Percentiles rank a stretch among this genome's conserved stretches.
These are phyloP conservation scores for Pyralis farinalis DNA, from an alignment of 2,888 invertebrate genomes.

Conservation along the genomic window DNA sequence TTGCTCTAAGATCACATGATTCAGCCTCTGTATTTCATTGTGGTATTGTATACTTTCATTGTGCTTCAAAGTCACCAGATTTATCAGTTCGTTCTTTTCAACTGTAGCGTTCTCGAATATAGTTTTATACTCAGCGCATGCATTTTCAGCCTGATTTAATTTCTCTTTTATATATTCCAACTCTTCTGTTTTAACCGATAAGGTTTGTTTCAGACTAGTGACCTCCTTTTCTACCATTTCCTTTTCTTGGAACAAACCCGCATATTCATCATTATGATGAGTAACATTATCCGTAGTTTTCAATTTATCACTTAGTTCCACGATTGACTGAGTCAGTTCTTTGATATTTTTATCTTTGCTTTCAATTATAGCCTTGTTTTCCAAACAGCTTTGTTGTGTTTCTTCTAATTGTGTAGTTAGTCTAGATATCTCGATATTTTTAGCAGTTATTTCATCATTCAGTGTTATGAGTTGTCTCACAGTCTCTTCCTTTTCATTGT, in stretches of 20 bases:
- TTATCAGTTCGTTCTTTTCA: slow-evolving; percentile 86
- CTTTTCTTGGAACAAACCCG: slow-evolving; percentile 50
- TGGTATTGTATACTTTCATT: slow-evolving; percentile 93
- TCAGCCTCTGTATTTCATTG: slow-evolving; percentile 90
- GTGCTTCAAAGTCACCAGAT: slow-evolving; percentile 89
- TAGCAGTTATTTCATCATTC: slow-evolving; percentile 44
- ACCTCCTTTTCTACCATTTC: slow-evolving; percentile 41
- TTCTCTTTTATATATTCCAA: slow-evolving; percentile 38
- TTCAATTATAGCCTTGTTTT: slow-evolving; percentile 36
- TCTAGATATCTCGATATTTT: slow-evolving; percentile 42
- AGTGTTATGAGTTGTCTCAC: slow-evolving; percentile 40
- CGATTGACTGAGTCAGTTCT: slow-evolving; percentile 54
- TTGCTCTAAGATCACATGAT: slow-evolving; percentile 80
- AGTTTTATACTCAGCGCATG: slow-evolving; percentile 45
- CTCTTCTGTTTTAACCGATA: slow-evolving; percentile 42
- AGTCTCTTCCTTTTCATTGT: slow-evolving; percentile 48
- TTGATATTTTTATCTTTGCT: slow-evolving; percentile 61
- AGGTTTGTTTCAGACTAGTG: slow-evolving; percentile 32
- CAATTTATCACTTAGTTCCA: slow-evolving; percentile 52
- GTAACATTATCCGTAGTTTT: slow-evolving; percentile 42
- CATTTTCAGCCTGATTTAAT: slow-evolving; percentile 37
- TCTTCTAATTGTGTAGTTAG: slow-evolving; percentile 35
- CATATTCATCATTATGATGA: slow-evolving; percentile 46
- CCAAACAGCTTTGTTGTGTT: slow-evolving; percentile 29
- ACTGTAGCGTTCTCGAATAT: slow-evolving; percentile 45